Base-by-base conservation (phyloP, 2,797 vertebrate genomes). In the Petrocephalus schoutedeni region DNA sequence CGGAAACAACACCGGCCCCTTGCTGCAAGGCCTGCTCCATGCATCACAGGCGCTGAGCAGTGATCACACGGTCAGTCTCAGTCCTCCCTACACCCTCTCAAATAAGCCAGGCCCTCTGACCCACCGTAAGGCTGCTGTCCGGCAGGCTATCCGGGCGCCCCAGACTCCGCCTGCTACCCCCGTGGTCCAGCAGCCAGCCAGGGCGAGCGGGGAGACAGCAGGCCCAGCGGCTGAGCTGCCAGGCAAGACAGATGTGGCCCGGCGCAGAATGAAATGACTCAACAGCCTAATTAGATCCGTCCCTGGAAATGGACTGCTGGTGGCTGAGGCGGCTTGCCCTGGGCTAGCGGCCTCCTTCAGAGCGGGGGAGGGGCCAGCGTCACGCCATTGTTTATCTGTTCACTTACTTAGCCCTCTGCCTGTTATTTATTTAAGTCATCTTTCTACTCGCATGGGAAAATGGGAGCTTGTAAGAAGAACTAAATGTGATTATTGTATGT, bases 181-280 rank as follows among this genome's bases (percentile, higher is more conserved):
- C 10, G 12, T 32, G 83, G 53, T 45, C 58, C 16, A 21, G 23
- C 86, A 14, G 58, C 36, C 86, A 0, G 28, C 86, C 61, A 0
- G 4, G 19, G 67, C 10, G 45, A 57, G 74, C 10, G 4, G n/a
- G 80, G 74, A 14, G 56, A 32, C 56, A 36, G 36, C 41, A 16
- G 87, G 51, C 82, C 36, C 59, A 36, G 83, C 6, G 61, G 59
- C 51, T 19, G 59, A 86, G 86, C 90, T 91, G 90, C 80, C 91
- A 91, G 85, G 74, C 67, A 90, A 89, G 91, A 91, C 90, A 87
- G 89, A 93, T 91, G 91, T 90, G 88, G 87, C 57, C 8, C 84
- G 19, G 58, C 54, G 5, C 64, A 64, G 56, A 87, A 83, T 87
- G 85, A 87, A 89, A 89, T 87, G 88, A 89, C 74, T 82, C 71